phyloP scores from a whole-genome alignment of 1,140 invertebrate species.

The Philotrypesis tridentata region DNA sequence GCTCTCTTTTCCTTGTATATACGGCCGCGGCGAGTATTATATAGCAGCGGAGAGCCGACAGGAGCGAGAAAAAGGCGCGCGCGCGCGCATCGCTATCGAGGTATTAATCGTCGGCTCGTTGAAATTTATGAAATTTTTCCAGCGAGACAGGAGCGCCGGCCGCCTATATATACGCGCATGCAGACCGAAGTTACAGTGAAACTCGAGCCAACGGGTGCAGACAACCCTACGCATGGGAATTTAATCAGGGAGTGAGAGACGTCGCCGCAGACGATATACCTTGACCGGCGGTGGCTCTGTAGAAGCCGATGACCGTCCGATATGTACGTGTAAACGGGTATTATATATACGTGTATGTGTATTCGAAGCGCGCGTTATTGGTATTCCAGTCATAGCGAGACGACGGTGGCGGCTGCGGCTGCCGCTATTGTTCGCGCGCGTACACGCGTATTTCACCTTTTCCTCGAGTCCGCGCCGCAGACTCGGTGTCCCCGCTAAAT shows the following conservation, averaged over 20 bases:
- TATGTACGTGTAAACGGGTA: not conserved
- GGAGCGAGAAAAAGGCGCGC: not conserved
- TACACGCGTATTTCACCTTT: constrained; percentile 14
- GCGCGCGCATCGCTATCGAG: not conserved
- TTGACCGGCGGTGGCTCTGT: not conserved
- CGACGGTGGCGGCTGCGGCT: not conserved
- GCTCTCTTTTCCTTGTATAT: no score
- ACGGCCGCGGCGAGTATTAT: no score
- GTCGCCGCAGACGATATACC: constrained; percentile 4
- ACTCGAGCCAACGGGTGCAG: not conserved
- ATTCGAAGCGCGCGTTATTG: constrained; percentile 25
- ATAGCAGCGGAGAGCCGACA: not conserved
- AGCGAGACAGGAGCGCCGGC: not conserved
- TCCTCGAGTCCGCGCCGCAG: not conserved
- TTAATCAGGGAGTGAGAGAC: constrained; percentile 13
- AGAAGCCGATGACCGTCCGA: constrained; percentile 41
- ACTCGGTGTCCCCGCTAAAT: constrained; percentile 12
- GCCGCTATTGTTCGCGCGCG: constrained; percentile 32
- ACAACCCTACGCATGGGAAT: not conserved
- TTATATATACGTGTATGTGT: not conserved
- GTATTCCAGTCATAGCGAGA: constrained; percentile 41
- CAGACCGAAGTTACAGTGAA: no score
- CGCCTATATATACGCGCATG: no score
- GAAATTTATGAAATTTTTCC: constrained; percentile 43
- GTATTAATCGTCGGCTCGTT: not conserved